Evolutionary conservation across 2,797 vertebrate genomes (phyloP), one percentile per base, ranked within the genome.

Genomic region (Limosa lapponica): DNA sequence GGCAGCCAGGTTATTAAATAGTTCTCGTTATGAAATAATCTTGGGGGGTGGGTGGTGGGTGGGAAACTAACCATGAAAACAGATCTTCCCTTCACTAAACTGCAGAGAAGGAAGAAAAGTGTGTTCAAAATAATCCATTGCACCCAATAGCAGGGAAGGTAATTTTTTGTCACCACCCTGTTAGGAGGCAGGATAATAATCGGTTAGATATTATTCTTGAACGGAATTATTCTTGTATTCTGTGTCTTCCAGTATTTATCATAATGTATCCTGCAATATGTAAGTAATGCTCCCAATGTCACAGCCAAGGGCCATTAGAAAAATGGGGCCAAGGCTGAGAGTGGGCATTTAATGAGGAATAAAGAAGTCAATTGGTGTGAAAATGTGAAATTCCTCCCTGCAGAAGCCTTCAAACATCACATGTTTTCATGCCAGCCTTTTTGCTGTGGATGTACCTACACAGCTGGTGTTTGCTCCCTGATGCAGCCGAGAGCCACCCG

Each of bases 181-280:
- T 41, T n/a, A 64, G 58, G 25, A 74, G 54, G 27, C 4, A 55
- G n/a, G 52, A 13, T 48, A 32, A 39, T 20, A 69, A 34, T 23
- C 49, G 28, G 19, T 54, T 59, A 43, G 43, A 18, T 37, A 41
- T 8, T 54, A 20, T 28, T 77, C 44, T 52, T 61, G 27, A 52
- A 64, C 80, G 36, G 22, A 62, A 48, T 6, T 16, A 18, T 41
- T 51, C 24, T 4, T 52, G 8, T 16, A 16, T 41, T 55, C 30
- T 51, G 34, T 43, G 36, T 65, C 39, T 64, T 25, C 49, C 15
- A 4, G 28, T 78, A 3, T 34, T 58, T 44, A 18, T 55, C 17
- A 37, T 24, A 25, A 7, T 1, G 2, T 12, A 4, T 36, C 44
- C 52, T 55, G 44, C 59, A n/a, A 3, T 22, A 16, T 0, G 2